Percentiles rank a stretch among this genome's conserved stretches.
These are phyloP conservation scores for Drosophila mayri DNA, from an alignment of 1,140 invertebrate genomes.

Conservation along the genomic window DNA sequence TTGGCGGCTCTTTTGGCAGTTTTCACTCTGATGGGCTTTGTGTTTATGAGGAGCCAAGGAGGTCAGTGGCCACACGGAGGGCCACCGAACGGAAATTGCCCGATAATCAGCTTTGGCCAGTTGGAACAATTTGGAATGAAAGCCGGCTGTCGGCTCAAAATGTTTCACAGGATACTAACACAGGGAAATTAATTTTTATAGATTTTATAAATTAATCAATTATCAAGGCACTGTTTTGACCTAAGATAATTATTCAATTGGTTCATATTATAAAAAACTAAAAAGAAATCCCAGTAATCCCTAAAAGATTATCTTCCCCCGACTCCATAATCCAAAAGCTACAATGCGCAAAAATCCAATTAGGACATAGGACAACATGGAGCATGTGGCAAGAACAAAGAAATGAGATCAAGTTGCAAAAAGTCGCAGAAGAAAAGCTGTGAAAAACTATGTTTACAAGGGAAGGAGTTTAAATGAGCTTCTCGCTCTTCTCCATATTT, in stretches of 20 bases:
- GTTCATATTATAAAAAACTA: too few relatives aligned
- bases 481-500: constrained; percentile 40
- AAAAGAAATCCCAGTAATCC: background rate
- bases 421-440: background rate
- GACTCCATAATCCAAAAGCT: too few relatives aligned
- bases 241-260: too few relatives aligned
- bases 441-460: constrained; percentile 23
- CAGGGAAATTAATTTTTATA: too few relatives aligned
- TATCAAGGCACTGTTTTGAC: too few relatives aligned
- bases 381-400: background rate
- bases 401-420: background rate
- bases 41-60: background rate
- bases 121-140: constrained; percentile 30
- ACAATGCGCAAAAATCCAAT: constrained; percentile 17
- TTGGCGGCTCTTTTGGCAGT: constrained; percentile 34
- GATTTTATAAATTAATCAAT: too few relatives aligned
- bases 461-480: constrained; percentile 20
- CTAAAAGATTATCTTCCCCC: background rate
- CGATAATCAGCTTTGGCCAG: constrained; percentile 63
- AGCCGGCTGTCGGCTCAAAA: background rate
- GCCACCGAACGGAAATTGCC: constrained; percentile 58
- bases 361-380: constrained; percentile 3
- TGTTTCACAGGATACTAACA: background rate
- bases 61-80: constrained; percentile 4
- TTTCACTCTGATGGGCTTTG: constrained; percentile 14